Conservation (phyloP, 2,797 vertebrate genomes). For the Premnoplex brunnescens region DNA sequence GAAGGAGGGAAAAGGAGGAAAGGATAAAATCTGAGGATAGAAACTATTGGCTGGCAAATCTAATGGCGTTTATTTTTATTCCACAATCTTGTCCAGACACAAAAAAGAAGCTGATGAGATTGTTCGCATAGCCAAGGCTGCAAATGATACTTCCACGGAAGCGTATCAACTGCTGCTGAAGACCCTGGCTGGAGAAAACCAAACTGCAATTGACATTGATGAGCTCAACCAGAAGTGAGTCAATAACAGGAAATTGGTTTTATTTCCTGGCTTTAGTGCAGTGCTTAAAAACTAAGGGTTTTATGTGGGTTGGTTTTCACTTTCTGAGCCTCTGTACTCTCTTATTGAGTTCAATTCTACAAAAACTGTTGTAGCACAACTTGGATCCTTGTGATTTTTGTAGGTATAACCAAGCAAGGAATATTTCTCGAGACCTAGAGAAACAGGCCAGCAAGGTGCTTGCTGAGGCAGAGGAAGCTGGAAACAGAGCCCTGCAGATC, state of each 20-base stretch:
- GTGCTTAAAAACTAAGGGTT: neutral
- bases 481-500: slow-evolving; percentile 88
- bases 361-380: neutral
- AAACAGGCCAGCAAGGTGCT: slow-evolving; percentile 89
- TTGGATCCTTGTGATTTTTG: neutral
- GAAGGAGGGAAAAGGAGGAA: neutral
- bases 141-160: slow-evolving; percentile 91
- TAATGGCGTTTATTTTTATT: neutral
- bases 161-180: slow-evolving; percentile 89
- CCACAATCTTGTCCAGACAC: slow-evolving; percentile 77
- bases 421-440: slow-evolving; percentile 89
- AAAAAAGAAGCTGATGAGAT: slow-evolving; percentile 94
- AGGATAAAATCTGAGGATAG: neutral
- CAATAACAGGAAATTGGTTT: neutral
- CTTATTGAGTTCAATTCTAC: neutral
- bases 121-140: slow-evolving; percentile 89
- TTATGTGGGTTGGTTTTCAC: neutral
- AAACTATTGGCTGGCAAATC: neutral
- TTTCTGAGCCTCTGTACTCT: neutral
- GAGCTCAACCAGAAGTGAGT: slow-evolving; percentile 93
- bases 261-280: neutral
- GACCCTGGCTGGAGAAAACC: slow-evolving; percentile 87
- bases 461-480: slow-evolving; percentile 87
- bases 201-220: slow-evolving; percentile 86
- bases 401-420: slow-evolving; percentile 92